Evolutionary conservation across 1,140 invertebrate species (phyloP), one percentile per base, ranked within the genome.

Genomic region (Medauroidea extradentata): DNA sequence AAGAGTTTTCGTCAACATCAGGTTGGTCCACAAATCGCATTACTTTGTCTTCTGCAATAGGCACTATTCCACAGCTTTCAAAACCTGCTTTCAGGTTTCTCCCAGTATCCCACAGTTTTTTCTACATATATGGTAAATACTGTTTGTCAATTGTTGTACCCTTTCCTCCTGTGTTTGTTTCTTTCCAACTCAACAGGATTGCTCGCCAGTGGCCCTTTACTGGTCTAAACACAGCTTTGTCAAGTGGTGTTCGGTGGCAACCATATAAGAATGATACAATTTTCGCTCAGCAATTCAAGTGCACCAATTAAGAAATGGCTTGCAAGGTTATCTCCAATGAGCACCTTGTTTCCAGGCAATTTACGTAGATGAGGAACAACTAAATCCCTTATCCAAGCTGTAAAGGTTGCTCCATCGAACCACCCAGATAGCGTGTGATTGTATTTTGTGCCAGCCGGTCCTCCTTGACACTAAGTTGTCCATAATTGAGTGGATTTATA

Each of bases 241-340:
- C 65, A 24, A 66, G 58, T 14, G 65, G 65, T 65, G 23, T 56
- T 38, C 24, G 13, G 59, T 43, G 50, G 61, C 66, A n/a, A 13
- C 38, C 46, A 62, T 63, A 42, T 65, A 49, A 34, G 50, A 34
- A 25, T 57, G 46, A 29, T 57, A n/a, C 19, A 50, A 67, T 25
- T 56, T n/a, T 29, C 39, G 11, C 61, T 38, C 61, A 75, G 76
- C 46, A 73, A 71, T 54, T 63, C 18, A 46, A 46, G 44, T 46
- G 24, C 44, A 21, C 21, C n/a, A 19, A 46, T 19, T 11, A 9
- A 21, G 24, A 46, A 46, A 25, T 46, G 44, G 9, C 18, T 21
- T 25, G 46, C 49, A 16, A 71, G 56, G 51, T 70, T 69, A 3
- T 53, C 21, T 11, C 56, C 44, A 3, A 54, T 23, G 7, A 41